Evolutionary conservation across 1,140 invertebrate genomes (phyloP).

Genomic region (Oscheius sp.): DNA sequence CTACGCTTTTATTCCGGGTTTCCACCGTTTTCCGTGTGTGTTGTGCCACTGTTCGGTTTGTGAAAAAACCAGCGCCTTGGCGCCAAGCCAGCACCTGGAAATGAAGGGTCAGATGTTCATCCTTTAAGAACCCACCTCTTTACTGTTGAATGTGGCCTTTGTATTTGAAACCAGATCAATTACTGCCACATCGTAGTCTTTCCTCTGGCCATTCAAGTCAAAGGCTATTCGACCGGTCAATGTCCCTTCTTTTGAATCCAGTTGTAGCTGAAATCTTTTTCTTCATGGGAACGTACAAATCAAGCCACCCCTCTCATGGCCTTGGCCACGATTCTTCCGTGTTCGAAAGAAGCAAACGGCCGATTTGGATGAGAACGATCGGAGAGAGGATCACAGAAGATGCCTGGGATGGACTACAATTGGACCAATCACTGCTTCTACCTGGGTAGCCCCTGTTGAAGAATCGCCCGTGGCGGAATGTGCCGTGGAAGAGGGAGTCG

Average conservation of each 20-base stretch:
- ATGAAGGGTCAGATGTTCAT: not conserved
- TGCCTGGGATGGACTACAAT: constrained; percentile 36
- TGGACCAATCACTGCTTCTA: not conserved
- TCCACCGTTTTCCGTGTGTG: constrained; percentile 48
- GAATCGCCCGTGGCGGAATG: constrained; percentile 56
- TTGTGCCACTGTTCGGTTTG: constrained; percentile 53
- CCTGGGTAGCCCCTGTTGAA: constrained; percentile 50
- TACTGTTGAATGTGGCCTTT: constrained; percentile 59
- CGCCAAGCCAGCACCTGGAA: constrained; percentile 53
- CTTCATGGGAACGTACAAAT: not conserved
- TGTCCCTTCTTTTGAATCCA: constrained; percentile 49
- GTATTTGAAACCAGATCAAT: constrained; percentile 58
- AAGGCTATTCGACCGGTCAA: constrained; percentile 59
- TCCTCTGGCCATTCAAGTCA: constrained; percentile 50
- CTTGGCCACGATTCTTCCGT: constrained; percentile 49
- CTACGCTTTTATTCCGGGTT: constrained; percentile 47
- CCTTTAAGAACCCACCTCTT: constrained; percentile 47
- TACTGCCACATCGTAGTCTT: constrained; percentile 57
- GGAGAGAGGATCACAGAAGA: constrained; percentile 54
- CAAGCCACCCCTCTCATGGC: constrained; percentile 46
- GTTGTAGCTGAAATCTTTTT: constrained; percentile 38
- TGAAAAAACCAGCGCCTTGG: constrained; percentile 54
- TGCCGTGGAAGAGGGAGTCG: constrained; percentile 58
- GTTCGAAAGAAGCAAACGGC: constrained; percentile 58
- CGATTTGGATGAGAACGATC: constrained; percentile 52